Conservation (phyloP, 2,888 invertebrate genomes). For the Eilema sororculum region DNA sequence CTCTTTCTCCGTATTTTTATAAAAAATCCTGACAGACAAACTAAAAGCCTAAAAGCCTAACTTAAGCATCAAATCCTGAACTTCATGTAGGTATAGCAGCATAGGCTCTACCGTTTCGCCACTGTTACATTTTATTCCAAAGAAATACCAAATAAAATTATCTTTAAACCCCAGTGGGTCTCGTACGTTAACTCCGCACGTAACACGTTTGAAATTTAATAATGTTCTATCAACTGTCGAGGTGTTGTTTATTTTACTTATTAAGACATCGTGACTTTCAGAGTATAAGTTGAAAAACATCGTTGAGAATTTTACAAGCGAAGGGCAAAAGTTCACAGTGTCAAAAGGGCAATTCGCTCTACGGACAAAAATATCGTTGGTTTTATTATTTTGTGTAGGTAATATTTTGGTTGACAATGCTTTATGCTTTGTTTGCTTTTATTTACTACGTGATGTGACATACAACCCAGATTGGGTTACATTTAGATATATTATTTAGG, state of each 20-base stretch:
- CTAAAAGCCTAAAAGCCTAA: neutral
- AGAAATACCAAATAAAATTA: neutral
- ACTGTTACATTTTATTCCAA: neutral
- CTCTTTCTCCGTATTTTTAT: too few relatives aligned
- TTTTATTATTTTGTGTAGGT: slow-evolving; percentile 5
- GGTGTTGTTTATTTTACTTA: slow-evolving; percentile 23
- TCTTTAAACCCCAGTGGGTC: neutral
- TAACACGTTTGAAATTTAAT: slow-evolving; percentile 15
- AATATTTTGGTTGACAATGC: slow-evolving; percentile 1
- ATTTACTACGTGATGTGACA: slow-evolving; percentile 1
- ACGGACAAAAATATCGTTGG: slow-evolving; percentile 22
- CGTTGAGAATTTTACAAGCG: slow-evolving; percentile 24
- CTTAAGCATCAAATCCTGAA: neutral
- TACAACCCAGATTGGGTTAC: neutral
- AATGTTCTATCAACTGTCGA: slow-evolving; percentile 11
- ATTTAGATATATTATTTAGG: neutral
- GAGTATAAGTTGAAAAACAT: slow-evolving; percentile 41
- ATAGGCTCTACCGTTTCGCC: neutral
- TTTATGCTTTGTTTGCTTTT: slow-evolving; percentile 1
- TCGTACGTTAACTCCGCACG: neutral
- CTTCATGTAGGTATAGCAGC: neutral
- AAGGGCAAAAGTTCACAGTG: slow-evolving; percentile 18
- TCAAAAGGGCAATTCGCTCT: slow-evolving; percentile 26
- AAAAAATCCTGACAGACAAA: too few relatives aligned
- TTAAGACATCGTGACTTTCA: slow-evolving; percentile 29